Conservation (phyloP, 2,888 invertebrate species). For the Ariolimax columbianus region DNA sequence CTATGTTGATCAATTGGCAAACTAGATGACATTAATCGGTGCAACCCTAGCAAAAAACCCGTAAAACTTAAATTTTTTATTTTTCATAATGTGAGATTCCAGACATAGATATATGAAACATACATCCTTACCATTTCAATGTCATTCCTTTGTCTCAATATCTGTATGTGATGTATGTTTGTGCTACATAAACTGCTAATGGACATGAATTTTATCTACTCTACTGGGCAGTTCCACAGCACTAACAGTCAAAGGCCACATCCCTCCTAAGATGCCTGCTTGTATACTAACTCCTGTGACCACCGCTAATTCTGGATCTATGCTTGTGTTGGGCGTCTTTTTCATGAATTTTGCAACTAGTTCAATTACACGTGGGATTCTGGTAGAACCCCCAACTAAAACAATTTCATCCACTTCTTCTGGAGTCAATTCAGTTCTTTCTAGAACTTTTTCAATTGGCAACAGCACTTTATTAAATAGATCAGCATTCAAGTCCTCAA, state of each 20-base stretch:
- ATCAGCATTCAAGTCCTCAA: slow-evolving; percentile 79
- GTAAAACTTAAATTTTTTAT: too few relatives aligned
- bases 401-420: slow-evolving; percentile 80
- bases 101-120: too few relatives aligned
- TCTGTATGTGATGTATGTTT: not conserved
- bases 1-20: too few relatives aligned
- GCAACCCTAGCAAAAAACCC: too few relatives aligned
- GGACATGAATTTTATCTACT: slow-evolving; percentile 72
- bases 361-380: slow-evolving; percentile 79
- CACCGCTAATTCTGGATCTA: slow-evolving; percentile 81
- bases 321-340: slow-evolving; percentile 72
- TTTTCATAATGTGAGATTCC: too few relatives aligned
- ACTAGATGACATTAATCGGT: too few relatives aligned
- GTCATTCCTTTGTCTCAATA: not conserved
- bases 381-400: slow-evolving; percentile 81
- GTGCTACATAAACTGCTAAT: not conserved
- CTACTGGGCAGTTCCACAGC: slow-evolving; percentile 76
- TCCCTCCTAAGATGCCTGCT: slow-evolving; percentile 81
- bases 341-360: slow-evolving; percentile 79
- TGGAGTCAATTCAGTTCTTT: slow-evolving; percentile 70
- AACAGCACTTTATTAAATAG: slow-evolving; percentile 79
- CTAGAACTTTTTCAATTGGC: slow-evolving; percentile 79
- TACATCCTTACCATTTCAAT: too few relatives aligned
- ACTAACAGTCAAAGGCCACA: slow-evolving; percentile 81
- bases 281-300: slow-evolving; percentile 80